These are phyloP conservation scores for Decapterus maruadsi DNA, from an alignment of 2,797 vertebrate genomes.

Conservation along the genomic window DNA sequence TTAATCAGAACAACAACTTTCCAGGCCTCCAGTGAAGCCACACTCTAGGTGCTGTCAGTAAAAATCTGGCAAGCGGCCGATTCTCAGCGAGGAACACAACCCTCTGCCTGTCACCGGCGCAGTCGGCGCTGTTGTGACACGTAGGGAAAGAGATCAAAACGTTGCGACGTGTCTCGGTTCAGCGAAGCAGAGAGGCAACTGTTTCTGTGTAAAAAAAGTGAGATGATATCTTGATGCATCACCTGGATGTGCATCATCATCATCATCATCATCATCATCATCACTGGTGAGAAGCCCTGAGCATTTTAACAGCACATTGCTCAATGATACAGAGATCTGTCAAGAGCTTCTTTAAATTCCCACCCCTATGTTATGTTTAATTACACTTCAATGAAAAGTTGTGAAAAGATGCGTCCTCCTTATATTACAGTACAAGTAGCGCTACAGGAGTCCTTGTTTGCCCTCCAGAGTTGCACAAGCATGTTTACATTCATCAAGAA, in stretches of 20 bases:
- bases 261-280: too few relatives aligned
- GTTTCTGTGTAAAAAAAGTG: neutral
- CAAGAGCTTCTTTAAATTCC: neutral
- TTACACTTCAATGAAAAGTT: too few relatives aligned
- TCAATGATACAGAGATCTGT: neutral
- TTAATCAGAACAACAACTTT: neutral
- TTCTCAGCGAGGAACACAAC: neutral
- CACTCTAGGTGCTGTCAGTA: too few relatives aligned
- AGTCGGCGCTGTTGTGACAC: neutral
- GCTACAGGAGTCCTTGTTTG: neutral
- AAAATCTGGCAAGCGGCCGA: neutral
- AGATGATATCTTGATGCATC: neutral
- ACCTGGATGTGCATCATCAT: neutral
- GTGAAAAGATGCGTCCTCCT: too few relatives aligned
- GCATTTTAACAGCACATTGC: neutral
- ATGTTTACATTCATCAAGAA: too few relatives aligned
- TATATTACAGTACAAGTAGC: too few relatives aligned
- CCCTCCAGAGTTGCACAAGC: neutral
- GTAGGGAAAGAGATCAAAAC: neutral
- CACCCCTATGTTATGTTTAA: too few relatives aligned
- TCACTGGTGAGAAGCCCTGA: neutral
- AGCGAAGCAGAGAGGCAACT: neutral
- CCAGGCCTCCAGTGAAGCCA: neutral
- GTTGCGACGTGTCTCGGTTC: neutral
- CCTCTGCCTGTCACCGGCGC: neutral